Evolutionary conservation across 2,888 invertebrate genomes (phyloP).

Genomic region (Stenolophus ochropezus): DNA sequence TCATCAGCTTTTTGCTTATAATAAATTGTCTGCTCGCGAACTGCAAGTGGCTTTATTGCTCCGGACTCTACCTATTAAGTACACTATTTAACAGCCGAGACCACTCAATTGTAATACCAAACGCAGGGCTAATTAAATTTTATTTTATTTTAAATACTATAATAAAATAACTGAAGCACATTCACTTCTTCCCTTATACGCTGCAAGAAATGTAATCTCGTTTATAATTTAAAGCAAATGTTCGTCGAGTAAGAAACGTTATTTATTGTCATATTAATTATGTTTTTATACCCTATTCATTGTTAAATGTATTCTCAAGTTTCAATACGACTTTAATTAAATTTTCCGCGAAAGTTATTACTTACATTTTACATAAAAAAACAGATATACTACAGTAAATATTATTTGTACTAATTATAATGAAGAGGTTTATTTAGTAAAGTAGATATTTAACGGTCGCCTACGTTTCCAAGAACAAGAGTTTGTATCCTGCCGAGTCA

Average conservation of each 20-base stretch:
- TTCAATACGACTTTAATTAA: not conserved
- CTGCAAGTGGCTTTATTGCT: constrained; percentile 52
- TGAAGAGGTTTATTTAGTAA: no score
- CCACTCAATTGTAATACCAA: constrained; percentile 7
- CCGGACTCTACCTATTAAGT: constrained; percentile 21
- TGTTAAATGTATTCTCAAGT: not conserved
- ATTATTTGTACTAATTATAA: no score
- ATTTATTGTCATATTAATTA: not conserved
- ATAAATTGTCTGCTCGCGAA: constrained; percentile 49
- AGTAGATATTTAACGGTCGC: no score
- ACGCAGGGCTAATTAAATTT: constrained; percentile 29
- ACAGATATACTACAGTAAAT: no score
- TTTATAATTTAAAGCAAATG: not conserved
- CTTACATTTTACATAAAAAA: no score
- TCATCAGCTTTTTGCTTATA: constrained; percentile 54
- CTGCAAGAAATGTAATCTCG: not conserved
- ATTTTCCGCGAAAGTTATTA: not conserved
- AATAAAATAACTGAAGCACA: not conserved
- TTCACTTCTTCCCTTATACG: not conserved
- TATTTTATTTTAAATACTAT: constrained; percentile 13
- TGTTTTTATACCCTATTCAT: not conserved
- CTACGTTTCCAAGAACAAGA: no score
- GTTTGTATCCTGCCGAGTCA: no score
- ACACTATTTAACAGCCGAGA: constrained; percentile 23
- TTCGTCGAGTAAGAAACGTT: not conserved